Evolutionary conservation across 2,797 vertebrate species (phyloP), one percentile per base, ranked within the genome.

Genomic region (Gallinago stenura): DNA sequence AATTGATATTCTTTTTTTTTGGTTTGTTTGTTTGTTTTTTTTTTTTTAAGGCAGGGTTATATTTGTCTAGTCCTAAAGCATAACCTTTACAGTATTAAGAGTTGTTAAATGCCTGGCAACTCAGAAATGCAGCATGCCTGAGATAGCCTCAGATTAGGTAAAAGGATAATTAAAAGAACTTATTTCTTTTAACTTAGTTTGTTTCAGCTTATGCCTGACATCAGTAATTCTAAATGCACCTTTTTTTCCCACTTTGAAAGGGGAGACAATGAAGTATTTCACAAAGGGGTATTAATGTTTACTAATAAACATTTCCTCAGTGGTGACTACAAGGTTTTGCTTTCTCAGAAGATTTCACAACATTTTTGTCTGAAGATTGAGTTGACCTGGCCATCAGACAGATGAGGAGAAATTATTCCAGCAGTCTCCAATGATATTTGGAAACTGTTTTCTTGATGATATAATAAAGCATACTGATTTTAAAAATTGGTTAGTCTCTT

Each of bases 1-100:
- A 84, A 95, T 87, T 95, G 43, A 95, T 96, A 91, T 80, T 86
- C 37, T 90, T 94, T 86, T 28, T 65, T 93, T 37, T 37, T 37
- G 8, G 35, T 37, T 37, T 37, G 10, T 90, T 94, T 86, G 25
- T 65, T 93, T 90, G 93, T 86, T 25, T 65, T 93, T 43, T 79
- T 66, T 73, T 70, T 69, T 68, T 75, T 33, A 7, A 7, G 15
- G 24, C 15, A 14, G 16, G 10, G n/a, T 71, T 56, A 73, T 68
- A 33, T 89, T 93, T 95, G 26, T 46, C 43, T 87, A 80, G 53
- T 91, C 22, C 26, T 60, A 64, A 87, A 87, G 57, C 24, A 91
- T 95, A 83, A 14, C 21, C 39, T 62, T 79, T 65, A 48, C 21
- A 87, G 15, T 35, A 81, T 75, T 91, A 85, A 76, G 13, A 88